Evolutionary conservation across 2,797 vertebrate species (phyloP).

Genomic region (Catamblyrhynchus diadema): DNA sequence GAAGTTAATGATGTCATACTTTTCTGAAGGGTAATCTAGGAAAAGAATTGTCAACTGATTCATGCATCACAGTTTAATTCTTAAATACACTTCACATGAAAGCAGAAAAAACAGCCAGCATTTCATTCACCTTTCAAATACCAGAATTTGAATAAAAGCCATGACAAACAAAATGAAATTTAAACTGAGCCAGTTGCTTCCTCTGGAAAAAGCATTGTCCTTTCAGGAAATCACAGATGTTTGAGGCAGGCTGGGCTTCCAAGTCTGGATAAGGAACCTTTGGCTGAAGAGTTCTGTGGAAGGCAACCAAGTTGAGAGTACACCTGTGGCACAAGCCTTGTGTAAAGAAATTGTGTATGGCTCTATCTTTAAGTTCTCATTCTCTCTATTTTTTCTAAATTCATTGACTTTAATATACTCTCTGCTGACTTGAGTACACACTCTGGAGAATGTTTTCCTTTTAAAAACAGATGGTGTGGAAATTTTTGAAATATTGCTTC

Average conservation of each 20-base stretch:
- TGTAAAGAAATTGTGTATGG: neutral
- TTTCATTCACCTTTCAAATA: constrained; percentile 6
- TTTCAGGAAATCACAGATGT: neutral
- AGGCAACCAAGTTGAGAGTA: neutral
- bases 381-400: neutral
- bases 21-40: neutral
- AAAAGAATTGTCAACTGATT: constrained; percentile 2
- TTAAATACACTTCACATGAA: neutral
- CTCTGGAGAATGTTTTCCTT: neutral
- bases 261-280: neutral
- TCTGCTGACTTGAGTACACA: neutral
- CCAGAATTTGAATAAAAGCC: neutral
- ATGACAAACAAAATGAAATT: neutral
- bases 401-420: neutral
- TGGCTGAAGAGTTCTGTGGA: neutral
- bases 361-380: neutral
- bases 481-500: neutral
- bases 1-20: neutral
- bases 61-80: neutral
- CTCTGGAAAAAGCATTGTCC: neutral
- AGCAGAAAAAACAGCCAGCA: neutral
- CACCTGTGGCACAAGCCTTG: rapidly evolving
- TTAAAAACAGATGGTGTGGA: neutral
- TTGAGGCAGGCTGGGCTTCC: neutral
- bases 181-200: neutral